These are phyloP conservation scores for Ochropacha duplaris DNA, from an alignment of 2,888 invertebrate species.

Conservation along the genomic window DNA sequence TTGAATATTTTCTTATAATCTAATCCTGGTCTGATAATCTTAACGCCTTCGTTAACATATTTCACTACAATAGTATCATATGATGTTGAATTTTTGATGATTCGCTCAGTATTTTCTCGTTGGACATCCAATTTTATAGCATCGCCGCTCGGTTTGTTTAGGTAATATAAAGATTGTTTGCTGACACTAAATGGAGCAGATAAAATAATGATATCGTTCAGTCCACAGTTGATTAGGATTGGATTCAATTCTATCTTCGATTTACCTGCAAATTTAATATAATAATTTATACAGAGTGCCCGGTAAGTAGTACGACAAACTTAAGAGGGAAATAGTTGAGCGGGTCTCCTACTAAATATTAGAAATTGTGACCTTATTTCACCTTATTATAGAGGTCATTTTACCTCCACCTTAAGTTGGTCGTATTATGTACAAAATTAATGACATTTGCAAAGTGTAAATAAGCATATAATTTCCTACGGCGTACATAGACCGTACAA, in stretches of 20 bases:
- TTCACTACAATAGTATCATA: conserved; percentile 18
- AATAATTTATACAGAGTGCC: no score
- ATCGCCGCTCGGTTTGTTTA: conserved; percentile 58
- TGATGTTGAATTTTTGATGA: conserved; percentile 9
- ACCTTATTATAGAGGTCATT: no score
- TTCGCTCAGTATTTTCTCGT: conserved; percentile 11
- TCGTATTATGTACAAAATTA: no score
- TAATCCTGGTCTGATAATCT: conserved; percentile 20
- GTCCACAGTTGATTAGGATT: conserved; percentile 36
- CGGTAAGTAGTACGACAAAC: no score
- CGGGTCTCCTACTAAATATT: no score
- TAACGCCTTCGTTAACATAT: conserved; percentile 15
- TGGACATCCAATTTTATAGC: conserved; percentile 35
- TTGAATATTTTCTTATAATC: conserved; percentile 35
- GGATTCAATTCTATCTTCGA: conserved; percentile 49
- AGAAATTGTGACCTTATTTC: no score
- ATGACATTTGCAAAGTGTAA: no score
- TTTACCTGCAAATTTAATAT: conserved; percentile 52
- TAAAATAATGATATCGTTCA: conserved; percentile 52
- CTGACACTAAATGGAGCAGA: conserved; percentile 46
- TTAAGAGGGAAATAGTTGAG: no score
- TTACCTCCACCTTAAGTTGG: no score
- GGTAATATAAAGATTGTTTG: conserved; percentile 37
- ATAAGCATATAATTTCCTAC: no score
- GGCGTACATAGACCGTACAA: no score